A percentile compares a stretch with the other conserved stretches of the same genome.
Evolutionary conservation across 1,140 invertebrate species (phyloP).

Genomic region (Sitobion miscanthi): DNA sequence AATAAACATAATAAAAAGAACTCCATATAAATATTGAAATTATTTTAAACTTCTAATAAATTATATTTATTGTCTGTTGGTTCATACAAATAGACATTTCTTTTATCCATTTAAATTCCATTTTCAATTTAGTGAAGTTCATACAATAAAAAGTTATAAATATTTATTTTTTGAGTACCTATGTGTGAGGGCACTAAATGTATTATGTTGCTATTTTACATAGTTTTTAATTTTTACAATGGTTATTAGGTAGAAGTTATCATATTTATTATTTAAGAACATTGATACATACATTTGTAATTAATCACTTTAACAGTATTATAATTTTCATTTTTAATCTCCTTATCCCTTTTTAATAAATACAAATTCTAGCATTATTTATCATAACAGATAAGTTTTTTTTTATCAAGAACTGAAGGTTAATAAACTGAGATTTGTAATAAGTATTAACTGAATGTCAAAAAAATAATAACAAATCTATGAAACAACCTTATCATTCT

Average conservation of each 20-base stretch:
- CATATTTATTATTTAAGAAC: background rate
- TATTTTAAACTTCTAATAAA: no score
- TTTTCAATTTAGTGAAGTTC: background rate
- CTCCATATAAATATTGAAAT: no score
- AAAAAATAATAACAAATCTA: slow-evolving; percentile 6
- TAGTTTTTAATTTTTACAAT: background rate
- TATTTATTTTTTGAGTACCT: background rate
- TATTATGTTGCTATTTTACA: background rate
- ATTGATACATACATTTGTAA: background rate
- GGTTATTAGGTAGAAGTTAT: background rate
- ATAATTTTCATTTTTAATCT: background rate
- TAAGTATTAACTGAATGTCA: background rate
- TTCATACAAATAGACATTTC: background rate
- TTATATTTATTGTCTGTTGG: background rate
- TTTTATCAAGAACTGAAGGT: background rate
- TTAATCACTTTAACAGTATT: background rate
- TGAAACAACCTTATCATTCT: background rate
- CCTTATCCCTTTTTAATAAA: background rate
- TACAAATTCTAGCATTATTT: background rate
- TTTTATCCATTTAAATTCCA: background rate
- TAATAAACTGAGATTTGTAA: background rate
- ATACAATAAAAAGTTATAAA: background rate
- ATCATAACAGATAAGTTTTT: background rate
- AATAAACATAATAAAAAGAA: background rate
- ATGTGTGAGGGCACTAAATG: background rate